Conservation (phyloP, 2,888 invertebrate species). For the Trissonchulus sp. region DNA sequence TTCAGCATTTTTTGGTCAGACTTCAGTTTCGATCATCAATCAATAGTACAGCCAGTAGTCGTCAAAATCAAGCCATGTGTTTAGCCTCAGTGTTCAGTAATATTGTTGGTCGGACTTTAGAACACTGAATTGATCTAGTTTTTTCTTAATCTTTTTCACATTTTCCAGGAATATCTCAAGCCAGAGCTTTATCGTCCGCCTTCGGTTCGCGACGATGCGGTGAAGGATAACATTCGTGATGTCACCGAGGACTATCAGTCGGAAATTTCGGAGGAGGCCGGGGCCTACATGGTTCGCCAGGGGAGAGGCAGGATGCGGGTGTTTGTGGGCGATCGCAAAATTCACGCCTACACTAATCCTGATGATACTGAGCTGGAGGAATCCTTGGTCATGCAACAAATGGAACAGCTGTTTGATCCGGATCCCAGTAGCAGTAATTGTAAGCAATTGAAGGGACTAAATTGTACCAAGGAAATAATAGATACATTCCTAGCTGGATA, state of each 20-base stretch:
- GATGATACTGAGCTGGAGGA: slow-evolving; percentile 24
- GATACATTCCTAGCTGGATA: background rate
- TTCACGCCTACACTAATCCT: background rate
- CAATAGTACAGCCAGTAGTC: no score
- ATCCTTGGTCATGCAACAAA: slow-evolving; percentile 9
- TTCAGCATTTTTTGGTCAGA: no score
- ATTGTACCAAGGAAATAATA: background rate
- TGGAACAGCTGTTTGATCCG: slow-evolving; percentile 25
- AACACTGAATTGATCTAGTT: no score
- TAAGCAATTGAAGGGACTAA: background rate
- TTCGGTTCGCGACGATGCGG: background rate
- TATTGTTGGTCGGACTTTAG: no score
- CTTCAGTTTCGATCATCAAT: no score
- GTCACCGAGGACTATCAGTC: background rate
- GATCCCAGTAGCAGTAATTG: background rate
- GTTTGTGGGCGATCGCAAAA: slow-evolving; percentile 19
- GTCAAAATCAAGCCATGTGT: no score
- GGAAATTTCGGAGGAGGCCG: background rate
- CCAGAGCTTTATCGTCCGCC: background rate
- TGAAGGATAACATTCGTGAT: background rate
- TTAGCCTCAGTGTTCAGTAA: no score
- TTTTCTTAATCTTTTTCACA: background rate
- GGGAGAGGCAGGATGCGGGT: slow-evolving; percentile 24
- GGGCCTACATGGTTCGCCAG: slow-evolving; percentile 3
- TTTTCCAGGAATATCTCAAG: background rate